Evolutionary conservation across 2,888 invertebrate genomes (phyloP), one percentile per base, ranked within the genome.

Genomic region (Andrena dorsata): DNA sequence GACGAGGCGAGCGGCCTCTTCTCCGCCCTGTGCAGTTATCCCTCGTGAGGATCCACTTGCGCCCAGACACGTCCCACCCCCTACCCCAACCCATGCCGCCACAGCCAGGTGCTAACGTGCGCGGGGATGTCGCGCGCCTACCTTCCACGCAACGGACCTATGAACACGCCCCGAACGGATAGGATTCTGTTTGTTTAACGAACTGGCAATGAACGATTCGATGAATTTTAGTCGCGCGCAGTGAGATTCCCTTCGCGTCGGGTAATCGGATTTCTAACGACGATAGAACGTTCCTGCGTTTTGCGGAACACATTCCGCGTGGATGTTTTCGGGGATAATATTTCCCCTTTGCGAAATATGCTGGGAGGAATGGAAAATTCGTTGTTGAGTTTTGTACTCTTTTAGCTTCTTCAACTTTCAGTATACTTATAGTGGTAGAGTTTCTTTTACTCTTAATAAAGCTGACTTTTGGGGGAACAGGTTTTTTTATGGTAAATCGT

Each of bases 1-100:
- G 87, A 88, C 88, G 85, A 83, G 80, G 88, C 86, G 72, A 68
- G 60, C 76, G 41, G 61, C 51, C 69, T 73, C 70, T 80, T 71
- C 71, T 71, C 49, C 23, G n/a, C 35, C 23, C 64, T 69, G 58
- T 73, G 32, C 74, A 66, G 61, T 73, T 81, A 58, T 76, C 72
- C 77, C 75, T 16, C 35, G 69, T 56, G 76, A 76, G 58, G 20
- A 65, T 69, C 68, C 72, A 69, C 82, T 81, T 76, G 76, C 53
- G 56, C 76, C 72, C 64, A 64, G 82, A 72, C 76, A 81, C 76
- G 76, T 72, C 23, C 58, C 56, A 51, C 16, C 32, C 61, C 47
- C 35, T 10, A 10, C 16, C 47, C 49, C 58, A 13, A n/a, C 35
- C 8, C 26, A 26, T 51, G 13, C 28, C n/a, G 35, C 3, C 30